Percentiles rank a stretch among this genome's conserved stretches.
Conservation (phyloP, 2,888 invertebrate genomes). For the Polydrusus tereticollis region DNA sequence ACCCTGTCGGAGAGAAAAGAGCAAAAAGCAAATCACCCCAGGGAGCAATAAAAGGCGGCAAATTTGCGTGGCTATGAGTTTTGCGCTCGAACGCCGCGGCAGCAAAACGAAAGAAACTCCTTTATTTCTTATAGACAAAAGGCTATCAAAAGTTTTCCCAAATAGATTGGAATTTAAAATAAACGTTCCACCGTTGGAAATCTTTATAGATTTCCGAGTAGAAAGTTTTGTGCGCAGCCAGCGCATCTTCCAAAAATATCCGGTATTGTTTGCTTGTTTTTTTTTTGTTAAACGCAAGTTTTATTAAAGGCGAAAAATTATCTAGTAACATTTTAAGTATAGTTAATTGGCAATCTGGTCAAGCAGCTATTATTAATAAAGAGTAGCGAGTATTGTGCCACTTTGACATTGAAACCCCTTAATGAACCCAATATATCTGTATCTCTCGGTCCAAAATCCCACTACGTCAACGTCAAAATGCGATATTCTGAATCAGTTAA, state of each 20-base stretch:
- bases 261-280: constrained; percentile 2
- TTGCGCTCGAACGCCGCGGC: constrained; percentile 30
- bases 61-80: constrained; percentile 50
- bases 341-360: too few species aligned
- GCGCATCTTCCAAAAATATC: constrained; percentile 11
- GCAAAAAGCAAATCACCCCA: constrained; percentile 10
- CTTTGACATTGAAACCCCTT: too few species aligned
- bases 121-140: constrained; percentile 59
- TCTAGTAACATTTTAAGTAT: too few species aligned
- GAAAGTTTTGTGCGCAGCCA: constrained; percentile 38
- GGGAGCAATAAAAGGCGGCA: constrained; percentile 45
- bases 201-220: constrained; percentile 37
- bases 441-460: too few species aligned
- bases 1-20: constrained; percentile 9
- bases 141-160: constrained; percentile 58
- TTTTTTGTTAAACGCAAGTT: background rate
- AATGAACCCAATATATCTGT: too few species aligned
- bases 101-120: constrained; percentile 49
- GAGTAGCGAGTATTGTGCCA: too few species aligned
- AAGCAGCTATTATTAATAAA: too few species aligned
- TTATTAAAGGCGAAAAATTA: too few species aligned
- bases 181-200: constrained; percentile 54
- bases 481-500: too few species aligned
- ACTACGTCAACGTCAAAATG: too few species aligned
- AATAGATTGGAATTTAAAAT: constrained; percentile 60